Conservation (phyloP, 2,888 invertebrate genomes). For the Agrochola macilenta region DNA sequence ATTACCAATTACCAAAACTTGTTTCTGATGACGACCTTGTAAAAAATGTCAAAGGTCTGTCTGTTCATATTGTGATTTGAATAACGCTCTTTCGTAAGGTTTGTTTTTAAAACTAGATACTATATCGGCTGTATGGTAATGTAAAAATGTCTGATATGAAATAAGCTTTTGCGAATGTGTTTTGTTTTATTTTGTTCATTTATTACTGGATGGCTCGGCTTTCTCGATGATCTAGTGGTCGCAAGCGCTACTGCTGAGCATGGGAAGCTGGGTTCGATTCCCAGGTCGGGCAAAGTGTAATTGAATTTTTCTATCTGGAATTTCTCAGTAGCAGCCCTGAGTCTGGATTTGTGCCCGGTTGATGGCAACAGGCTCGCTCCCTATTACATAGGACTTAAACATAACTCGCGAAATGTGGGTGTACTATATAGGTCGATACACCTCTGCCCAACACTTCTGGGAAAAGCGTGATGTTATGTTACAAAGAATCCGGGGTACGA, state of each 20-base stretch:
- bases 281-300: neutral
- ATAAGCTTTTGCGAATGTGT: neutral
- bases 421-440: neutral
- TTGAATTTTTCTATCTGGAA: neutral
- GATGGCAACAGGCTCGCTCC: no score
- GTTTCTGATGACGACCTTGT: conserved; percentile 32
- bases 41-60: conserved; percentile 40
- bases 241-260: neutral
- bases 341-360: neutral
- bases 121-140: neutral
- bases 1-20: conserved; percentile 16
- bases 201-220: no score
- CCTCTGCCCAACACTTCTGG: neutral
- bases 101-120: conserved; percentile 7
- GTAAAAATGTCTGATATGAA: neutral
- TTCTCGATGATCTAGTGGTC: neutral
- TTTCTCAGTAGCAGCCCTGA: neutral
- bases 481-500: conserved; percentile 12
- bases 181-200: no score
- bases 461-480: neutral
- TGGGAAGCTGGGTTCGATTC: neutral
- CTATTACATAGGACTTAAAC: neutral
- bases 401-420: neutral
- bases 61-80: conserved; percentile 15
- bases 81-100: conserved; percentile 9